A percentile compares a stretch with the other conserved stretches of the same genome.
These are phyloP conservation scores for Corythaeola cristata DNA, from an alignment of 2,113 vertebrate species.

Conservation along the genomic window DNA sequence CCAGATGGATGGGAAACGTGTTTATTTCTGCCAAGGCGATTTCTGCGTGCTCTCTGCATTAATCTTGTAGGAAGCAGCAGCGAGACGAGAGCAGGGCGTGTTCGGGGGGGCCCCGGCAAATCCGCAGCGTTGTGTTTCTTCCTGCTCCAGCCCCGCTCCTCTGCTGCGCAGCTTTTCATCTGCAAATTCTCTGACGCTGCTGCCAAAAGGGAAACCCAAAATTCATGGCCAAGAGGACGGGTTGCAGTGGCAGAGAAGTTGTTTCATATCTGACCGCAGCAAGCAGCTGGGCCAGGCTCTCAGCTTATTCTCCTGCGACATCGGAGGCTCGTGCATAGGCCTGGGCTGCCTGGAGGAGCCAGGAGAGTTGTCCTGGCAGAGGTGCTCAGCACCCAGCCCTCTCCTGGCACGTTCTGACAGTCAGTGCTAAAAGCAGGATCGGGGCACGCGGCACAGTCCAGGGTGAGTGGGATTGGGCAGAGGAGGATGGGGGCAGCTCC, in stretches of 20 bases:
- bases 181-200: background rate
- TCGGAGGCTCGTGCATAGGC: rapidly evolving
- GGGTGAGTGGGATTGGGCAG: background rate
- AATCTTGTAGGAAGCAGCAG: background rate
- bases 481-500: background rate
- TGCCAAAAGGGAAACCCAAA: slow-evolving; percentile 5
- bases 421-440: background rate
- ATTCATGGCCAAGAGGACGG: background rate
- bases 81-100: background rate
- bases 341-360: background rate
- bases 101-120: background rate
- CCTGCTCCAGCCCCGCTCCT: background rate
- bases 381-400: background rate
- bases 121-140: background rate
- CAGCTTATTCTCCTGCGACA: too few species aligned
- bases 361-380: background rate
- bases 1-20: background rate
- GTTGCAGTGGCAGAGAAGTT: background rate
- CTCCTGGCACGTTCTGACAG: background rate
- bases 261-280: background rate
- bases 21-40: background rate
- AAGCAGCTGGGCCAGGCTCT: background rate
- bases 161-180: background rate
- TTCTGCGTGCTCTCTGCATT: background rate
- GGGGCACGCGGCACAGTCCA: background rate